These are phyloP conservation scores for Adelosebastes latens DNA, from an alignment of 2,797 vertebrate genomes.

Conservation along the genomic window DNA sequence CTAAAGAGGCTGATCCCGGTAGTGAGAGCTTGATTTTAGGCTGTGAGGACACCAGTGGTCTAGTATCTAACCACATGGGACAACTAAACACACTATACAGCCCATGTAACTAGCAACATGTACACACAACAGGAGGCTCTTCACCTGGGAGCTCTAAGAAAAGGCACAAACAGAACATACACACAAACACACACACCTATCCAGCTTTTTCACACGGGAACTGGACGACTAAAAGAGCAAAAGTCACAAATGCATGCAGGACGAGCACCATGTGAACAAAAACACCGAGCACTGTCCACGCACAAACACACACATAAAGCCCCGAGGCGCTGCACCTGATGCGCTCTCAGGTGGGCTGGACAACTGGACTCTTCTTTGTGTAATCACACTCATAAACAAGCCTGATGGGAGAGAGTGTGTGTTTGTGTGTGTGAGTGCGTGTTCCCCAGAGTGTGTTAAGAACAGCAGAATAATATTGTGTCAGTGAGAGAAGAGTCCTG, in stretches of 20 bases:
- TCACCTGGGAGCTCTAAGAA: slow-evolving; percentile 38
- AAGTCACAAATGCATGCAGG: slow-evolving; percentile 17
- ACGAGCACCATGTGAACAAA: slow-evolving; percentile 10
- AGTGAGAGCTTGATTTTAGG: slow-evolving; percentile 25
- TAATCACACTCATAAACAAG: slow-evolving; percentile 70
- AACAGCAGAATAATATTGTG: slow-evolving; percentile 81
- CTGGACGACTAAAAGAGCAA: slow-evolving; percentile 31
- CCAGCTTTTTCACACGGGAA: slow-evolving; percentile 45
- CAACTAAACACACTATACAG: slow-evolving; percentile 23
- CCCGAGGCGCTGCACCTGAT: slow-evolving; percentile 42
- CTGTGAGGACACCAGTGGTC: slow-evolving; percentile 13
- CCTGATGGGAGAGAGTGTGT: slow-evolving; percentile 46
- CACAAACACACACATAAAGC: slow-evolving; percentile 8
- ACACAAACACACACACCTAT: slow-evolving; percentile 7
- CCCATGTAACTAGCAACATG: slow-evolving; percentile 43
- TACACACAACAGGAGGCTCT: slow-evolving; percentile 19
- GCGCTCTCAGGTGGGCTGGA: slow-evolving; percentile 46
- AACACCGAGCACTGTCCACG: slow-evolving; percentile 6
- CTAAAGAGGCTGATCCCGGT: neutral
- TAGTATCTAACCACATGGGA: slow-evolving; percentile 26
- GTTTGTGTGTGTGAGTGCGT: slow-evolving; percentile 23
- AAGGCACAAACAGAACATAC: slow-evolving; percentile 29
- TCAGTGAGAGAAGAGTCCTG: slow-evolving; percentile 64
- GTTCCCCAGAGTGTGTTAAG: slow-evolving; percentile 66
- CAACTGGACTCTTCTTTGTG: slow-evolving; percentile 56